A percentile compares a stretch with the other conserved stretches of the same genome.
Evolutionary conservation across 2,113 vertebrate genomes (phyloP).

Genomic region (Scortum barcoo): DNA sequence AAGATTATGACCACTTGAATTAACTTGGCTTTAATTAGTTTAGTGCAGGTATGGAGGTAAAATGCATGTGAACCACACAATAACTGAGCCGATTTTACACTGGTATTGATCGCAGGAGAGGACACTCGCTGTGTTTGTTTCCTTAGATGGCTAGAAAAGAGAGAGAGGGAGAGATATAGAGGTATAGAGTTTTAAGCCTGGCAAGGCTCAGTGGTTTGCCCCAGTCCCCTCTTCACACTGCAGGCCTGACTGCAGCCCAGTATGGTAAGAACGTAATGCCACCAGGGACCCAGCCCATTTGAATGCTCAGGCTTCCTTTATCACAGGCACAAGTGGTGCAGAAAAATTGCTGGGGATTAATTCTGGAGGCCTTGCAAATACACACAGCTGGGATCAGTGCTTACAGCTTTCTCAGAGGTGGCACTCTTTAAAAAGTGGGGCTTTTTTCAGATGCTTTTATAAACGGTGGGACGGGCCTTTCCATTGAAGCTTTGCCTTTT

Average conservation of each 20-base stretch:
- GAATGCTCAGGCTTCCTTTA: conserved; percentile 81
- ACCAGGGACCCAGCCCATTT: conserved; percentile 80
- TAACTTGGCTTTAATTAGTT: conserved; percentile 70
- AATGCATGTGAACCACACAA: conserved; percentile 17
- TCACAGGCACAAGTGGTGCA: conserved; percentile 83
- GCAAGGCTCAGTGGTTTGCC: conserved; percentile 61
- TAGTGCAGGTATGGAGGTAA: conserved; percentile 41
- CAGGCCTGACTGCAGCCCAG: conserved; percentile 76
- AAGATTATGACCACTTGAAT: conserved; percentile 74
- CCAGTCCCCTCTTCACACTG: conserved; percentile 60
- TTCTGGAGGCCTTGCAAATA: conserved; percentile 78
- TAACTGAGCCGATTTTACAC: conserved; percentile 17
- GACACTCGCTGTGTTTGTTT: conserved; percentile 39
- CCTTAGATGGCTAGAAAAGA: conserved; percentile 47
- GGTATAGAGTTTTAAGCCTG: conserved; percentile 54
- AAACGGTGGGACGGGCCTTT: conserved; percentile 74
- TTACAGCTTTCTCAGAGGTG: conserved; percentile 75
- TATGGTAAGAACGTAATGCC: conserved; percentile 83
- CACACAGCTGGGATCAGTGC: conserved; percentile 81
- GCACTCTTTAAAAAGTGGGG: conserved; percentile 67
- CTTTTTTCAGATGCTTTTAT: conserved; percentile 72
- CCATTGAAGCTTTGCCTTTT: conserved; percentile 68
- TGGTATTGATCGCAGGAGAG: conserved; percentile 21
- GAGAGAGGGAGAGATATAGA: conserved; percentile 38
- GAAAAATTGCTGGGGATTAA: conserved; percentile 85